Conservation (phyloP, 2,113 vertebrate species). For the Chlamydotis undulata region DNA sequence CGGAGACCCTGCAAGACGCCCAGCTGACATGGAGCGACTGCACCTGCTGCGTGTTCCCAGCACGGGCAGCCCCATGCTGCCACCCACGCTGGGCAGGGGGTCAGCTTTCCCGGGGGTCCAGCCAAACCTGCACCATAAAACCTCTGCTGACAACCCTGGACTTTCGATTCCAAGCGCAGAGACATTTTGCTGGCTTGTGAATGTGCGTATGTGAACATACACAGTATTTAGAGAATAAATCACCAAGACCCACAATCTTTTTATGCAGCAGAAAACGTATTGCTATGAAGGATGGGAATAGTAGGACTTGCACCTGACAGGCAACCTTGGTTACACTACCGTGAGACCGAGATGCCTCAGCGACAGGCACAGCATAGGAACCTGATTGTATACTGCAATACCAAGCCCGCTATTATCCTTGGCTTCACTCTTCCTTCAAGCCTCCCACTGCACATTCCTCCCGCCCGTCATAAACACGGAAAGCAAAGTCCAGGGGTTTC, state of each 20-base stretch:
- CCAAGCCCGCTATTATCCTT: not conserved
- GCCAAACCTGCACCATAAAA: not conserved
- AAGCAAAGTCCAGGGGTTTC: conserved; percentile 36
- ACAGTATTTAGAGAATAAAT: not conserved
- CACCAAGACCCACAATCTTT: fast-evolving
- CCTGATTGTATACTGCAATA: not conserved
- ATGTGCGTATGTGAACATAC: fast-evolving
- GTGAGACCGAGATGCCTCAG: fast-evolving
- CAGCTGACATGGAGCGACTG: fast-evolving
- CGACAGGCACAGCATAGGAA: not conserved
- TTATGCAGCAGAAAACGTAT: fast-evolving
- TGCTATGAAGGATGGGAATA: fast-evolving
- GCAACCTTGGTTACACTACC: not conserved
- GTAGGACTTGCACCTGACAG: fast-evolving
- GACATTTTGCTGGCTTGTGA: not conserved
- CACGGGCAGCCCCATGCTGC: fast-evolving
- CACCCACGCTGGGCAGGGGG: fast-evolving
- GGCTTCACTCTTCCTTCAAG: not conserved
- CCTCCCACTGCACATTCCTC: not conserved
- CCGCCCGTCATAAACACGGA: not conserved
- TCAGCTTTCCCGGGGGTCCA: not conserved
- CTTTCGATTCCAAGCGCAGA: fast-evolving
- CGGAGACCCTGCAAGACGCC: fast-evolving
- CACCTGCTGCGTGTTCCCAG: not conserved
- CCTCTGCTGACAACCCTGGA: not conserved